A percentile compares a stretch with the other conserved stretches of the same genome.
Evolutionary conservation across 2,113 vertebrate genomes (phyloP).

Genomic region (Hypocryptadius cinnamomeus): DNA sequence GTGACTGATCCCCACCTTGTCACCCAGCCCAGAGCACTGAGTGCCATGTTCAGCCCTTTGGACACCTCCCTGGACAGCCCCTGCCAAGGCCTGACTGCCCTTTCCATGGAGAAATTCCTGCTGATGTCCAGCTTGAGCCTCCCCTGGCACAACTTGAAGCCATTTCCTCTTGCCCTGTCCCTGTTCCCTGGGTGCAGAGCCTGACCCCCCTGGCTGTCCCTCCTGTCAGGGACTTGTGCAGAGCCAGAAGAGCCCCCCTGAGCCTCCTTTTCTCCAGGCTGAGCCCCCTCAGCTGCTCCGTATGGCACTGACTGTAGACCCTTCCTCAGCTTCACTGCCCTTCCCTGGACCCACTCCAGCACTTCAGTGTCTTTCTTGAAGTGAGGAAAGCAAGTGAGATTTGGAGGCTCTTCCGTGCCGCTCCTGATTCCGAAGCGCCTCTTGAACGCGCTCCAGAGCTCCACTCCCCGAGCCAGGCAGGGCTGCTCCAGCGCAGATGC

Average conservation of each 20-base stretch:
- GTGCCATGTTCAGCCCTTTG: not conserved
- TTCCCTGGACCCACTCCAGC: not conserved
- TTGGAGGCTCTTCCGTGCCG: slow-evolving; percentile 6
- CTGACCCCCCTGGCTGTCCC: accelerated
- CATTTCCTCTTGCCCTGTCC: accelerated
- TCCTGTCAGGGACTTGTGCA: not conserved
- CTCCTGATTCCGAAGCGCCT: not conserved
- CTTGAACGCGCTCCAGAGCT: slow-evolving; percentile 67
- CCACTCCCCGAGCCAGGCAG: slow-evolving; percentile 39
- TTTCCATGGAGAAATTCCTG: not conserved
- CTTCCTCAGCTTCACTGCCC: not conserved
- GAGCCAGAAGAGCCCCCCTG: not conserved
- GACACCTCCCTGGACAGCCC: not conserved
- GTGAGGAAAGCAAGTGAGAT: not conserved
- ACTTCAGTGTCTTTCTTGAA: too few relatives aligned
- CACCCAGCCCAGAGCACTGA: not conserved
- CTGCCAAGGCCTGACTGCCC: not conserved
- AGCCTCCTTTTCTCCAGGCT: not conserved
- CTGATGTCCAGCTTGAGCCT: accelerated
- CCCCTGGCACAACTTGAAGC: not conserved
- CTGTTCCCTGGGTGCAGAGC: not conserved
- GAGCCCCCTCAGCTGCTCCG: not conserved
- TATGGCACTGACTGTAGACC: not conserved
- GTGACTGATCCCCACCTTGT: not conserved
- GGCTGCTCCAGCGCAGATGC: slow-evolving; percentile 9